Conservation (phyloP, 2,797 vertebrate genomes). For the Limnodromus scolopaceus region DNA sequence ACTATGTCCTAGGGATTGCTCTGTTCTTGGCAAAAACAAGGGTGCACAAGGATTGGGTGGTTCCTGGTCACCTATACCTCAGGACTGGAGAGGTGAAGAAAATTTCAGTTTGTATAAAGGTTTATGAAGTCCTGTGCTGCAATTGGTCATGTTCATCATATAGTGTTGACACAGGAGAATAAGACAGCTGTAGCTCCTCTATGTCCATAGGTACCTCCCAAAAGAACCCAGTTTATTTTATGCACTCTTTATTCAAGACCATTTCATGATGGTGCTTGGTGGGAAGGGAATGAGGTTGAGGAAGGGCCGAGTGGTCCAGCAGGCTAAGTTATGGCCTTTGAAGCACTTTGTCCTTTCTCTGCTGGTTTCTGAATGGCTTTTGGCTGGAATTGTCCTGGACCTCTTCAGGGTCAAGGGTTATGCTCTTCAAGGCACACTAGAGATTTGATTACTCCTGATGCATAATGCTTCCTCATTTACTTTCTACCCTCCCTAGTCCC, state of each 20-base stretch:
- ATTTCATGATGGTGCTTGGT: not conserved
- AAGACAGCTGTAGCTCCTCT: not conserved
- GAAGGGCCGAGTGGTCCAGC: not conserved
- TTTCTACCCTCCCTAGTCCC: not conserved
- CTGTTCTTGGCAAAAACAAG: not conserved
- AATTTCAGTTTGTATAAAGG: not conserved
- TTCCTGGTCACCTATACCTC: not conserved
- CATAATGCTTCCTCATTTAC: not conserved
- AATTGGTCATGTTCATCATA: not conserved
- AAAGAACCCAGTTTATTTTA: not conserved
- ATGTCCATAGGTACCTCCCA: rapidly evolving
- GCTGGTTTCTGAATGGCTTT: not conserved
- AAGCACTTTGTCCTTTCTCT: not conserved
- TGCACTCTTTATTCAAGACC: not conserved
- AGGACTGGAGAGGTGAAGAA: not conserved
- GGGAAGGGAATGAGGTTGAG: not conserved
- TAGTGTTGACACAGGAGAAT: not conserved
- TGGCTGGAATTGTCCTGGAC: not conserved
- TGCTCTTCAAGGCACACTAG: not conserved
- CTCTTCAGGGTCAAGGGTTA: not conserved
- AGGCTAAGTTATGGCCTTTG: not conserved
- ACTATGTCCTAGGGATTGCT: not conserved
- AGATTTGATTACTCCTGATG: not conserved
- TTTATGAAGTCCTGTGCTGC: no score
- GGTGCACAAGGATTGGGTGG: not conserved